Base-by-base conservation (phyloP, 2,888 invertebrate species). In the Panorpa germanica region DNA sequence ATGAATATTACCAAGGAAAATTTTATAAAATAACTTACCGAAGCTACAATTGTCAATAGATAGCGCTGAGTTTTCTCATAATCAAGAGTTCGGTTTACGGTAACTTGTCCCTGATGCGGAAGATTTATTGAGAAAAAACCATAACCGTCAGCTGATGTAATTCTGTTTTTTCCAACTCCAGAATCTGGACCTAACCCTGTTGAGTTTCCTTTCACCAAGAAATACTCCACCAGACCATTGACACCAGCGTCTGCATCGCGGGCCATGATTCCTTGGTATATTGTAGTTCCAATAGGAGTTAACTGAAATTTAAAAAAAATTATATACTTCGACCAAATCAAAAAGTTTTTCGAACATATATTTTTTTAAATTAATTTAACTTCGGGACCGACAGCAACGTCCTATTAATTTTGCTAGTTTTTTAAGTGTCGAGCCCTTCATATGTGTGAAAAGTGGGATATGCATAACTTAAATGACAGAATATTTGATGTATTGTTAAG, bases 101-200 rank as follows among this genome's bases (percentile, higher is more conserved):
- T 82, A 40, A 90, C 76, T 49, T 78, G 75, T 36, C 88, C 86
- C 54, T 83, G 83, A 55, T 86, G 85, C 9, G 86, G 85, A 42
- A 78, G 62, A 38, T 80, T 77, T 53, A 88, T 85, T 37, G 76
- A 65, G 56, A 88, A 88, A 48, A 67, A 74, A 23, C 77, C 75
- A 49, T 68, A 81, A 12, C 85, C 86, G 51, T 86, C 85, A 38
- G 69, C 71, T 26, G 67, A 66, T 34, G 63, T 67, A 41, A 71
- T 58, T 30, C 65, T 47, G 38, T 59, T 53, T 33, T 55, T 51
- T 18, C 61, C 61, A 2, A 61, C 61, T 3, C 67, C 70, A 42
- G 64, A 63, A 38, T 71, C 70, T 11, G 57, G 55, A 18, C 55
- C 57, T 40, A 63, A 55, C 35, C 61, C 58, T 9, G 53, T 56